These are phyloP conservation scores for Lucifuga dentata DNA, from an alignment of 2,113 vertebrate genomes.

Conservation along the genomic window DNA sequence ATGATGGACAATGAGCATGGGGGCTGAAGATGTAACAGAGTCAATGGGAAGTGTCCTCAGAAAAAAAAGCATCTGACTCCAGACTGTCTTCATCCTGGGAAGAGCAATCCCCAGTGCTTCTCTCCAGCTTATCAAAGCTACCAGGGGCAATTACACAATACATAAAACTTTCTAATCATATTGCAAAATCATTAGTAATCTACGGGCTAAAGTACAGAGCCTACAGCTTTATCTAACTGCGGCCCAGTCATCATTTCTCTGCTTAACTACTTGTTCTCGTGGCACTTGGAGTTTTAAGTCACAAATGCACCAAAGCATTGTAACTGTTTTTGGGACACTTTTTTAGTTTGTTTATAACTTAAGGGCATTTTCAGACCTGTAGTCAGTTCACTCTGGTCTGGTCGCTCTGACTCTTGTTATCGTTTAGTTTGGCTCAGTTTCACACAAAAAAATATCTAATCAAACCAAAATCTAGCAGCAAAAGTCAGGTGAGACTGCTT, in stretches of 20 bases:
- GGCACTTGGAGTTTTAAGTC: background rate
- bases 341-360: no score
- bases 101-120: background rate
- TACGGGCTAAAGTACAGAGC: slow-evolving; percentile 1
- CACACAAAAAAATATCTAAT: no score
- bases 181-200: no score
- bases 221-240: background rate
- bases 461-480: no score
- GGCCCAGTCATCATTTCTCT: background rate
- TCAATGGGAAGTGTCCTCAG: slow-evolving; percentile 38
- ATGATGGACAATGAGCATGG: slow-evolving; percentile 76
- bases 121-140: no score
- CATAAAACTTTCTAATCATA: no score
- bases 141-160: no score
- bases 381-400: no score
- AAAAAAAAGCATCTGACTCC: background rate
- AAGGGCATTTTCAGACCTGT: no score
- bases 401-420: no score
- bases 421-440: no score
- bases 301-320: background rate
- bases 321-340: slow-evolving; percentile 5
- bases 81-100: background rate
- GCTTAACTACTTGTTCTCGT: background rate
- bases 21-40: slow-evolving; percentile 67
- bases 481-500: no score